phyloP scores from a whole-genome alignment of 2,888 invertebrate genomes.

The Pheosia gnoma region DNA sequence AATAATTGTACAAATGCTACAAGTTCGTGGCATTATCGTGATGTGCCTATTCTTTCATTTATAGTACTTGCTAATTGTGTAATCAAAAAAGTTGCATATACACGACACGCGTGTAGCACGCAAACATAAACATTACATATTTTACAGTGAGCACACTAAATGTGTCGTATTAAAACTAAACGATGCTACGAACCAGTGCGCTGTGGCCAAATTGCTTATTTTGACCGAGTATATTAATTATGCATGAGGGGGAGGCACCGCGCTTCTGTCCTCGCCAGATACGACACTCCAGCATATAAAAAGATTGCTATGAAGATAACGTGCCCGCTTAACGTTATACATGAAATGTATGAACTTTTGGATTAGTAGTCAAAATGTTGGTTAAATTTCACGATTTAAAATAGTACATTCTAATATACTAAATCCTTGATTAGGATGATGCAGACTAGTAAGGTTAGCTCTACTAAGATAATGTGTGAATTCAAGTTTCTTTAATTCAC shows the following conservation, averaged over 20 bases:
- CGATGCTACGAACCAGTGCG: constrained; percentile 71
- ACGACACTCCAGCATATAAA: constrained; percentile 50
- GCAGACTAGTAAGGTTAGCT: not conserved
- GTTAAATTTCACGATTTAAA: not conserved
- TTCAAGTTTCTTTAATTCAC: too few relatives aligned
- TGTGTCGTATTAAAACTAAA: constrained; percentile 70
- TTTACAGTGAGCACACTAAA: constrained; percentile 48
- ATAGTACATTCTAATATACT: not conserved
- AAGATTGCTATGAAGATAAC: constrained; percentile 58
- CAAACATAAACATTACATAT: constrained; percentile 13
- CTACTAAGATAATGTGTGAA: not conserved
- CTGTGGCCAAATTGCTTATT: constrained; percentile 79
- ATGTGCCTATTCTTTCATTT: not conserved
- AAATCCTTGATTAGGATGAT: not conserved
- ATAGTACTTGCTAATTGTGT: not conserved
- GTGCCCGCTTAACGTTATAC: constrained; percentile 43
- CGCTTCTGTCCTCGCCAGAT: constrained; percentile 54
- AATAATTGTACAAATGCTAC: too few relatives aligned
- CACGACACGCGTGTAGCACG: not conserved
- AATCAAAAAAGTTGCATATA: not conserved
- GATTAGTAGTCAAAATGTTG: constrained; percentile 1
- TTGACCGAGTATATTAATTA: constrained; percentile 74
- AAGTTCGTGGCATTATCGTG: not conserved
- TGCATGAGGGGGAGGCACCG: constrained; percentile 63
- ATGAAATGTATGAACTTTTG: constrained; percentile 15